Evolutionary conservation across 2,797 vertebrate genomes (phyloP).

Genomic region (Sparidentex hasta): DNA sequence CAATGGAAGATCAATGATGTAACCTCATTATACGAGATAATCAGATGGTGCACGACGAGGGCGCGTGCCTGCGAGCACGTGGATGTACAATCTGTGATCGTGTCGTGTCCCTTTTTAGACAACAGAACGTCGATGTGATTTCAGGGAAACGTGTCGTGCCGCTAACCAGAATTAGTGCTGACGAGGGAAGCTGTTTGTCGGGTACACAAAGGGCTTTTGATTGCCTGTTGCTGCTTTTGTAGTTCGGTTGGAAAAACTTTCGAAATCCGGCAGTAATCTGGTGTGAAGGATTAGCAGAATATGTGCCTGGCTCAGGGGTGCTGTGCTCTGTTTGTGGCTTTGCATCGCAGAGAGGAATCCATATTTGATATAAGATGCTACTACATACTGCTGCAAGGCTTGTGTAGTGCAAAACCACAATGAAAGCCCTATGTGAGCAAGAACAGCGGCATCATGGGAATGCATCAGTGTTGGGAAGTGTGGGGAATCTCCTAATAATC

Average conservation of each 20-base stretch:
- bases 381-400: not conserved
- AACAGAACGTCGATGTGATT: not conserved
- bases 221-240: conserved; percentile 12
- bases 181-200: not conserved
- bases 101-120: not conserved
- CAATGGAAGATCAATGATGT: conserved; percentile 19
- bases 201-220: not conserved
- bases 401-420: not conserved
- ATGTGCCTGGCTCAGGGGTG: not conserved
- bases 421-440: conserved; percentile 1
- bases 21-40: conserved; percentile 14
- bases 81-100: not conserved
- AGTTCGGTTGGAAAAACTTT: not conserved
- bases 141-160: not conserved
- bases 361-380: not conserved
- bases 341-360: not conserved
- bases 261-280: not conserved
- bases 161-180: not conserved
- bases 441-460: not conserved
- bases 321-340: too few relatives aligned
- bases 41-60: not conserved
- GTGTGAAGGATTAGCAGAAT: not conserved
- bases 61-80: not conserved
- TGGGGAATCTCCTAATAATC: not conserved
- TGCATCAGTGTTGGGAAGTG: not conserved